Evolutionary conservation across 2,888 invertebrate species (phyloP).

Genomic region (Rhogogaster chlorosoma): DNA sequence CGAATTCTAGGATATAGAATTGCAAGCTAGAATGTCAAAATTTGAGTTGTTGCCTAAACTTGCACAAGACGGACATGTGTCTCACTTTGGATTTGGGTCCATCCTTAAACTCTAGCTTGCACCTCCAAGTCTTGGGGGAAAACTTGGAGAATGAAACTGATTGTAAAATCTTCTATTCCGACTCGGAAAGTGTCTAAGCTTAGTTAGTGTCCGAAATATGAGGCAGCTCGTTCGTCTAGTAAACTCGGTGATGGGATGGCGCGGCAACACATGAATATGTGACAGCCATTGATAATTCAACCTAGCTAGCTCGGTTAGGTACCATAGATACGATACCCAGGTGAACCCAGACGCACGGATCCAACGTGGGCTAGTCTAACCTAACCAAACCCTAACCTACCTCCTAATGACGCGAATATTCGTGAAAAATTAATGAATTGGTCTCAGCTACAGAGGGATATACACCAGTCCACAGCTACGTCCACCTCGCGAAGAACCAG

Average conservation of each 20-base stretch:
- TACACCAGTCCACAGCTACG: neutral
- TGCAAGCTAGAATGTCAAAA: no score
- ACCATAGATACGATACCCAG: slow-evolving; percentile 17
- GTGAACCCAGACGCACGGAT: neutral
- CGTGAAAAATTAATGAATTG: slow-evolving; percentile 63
- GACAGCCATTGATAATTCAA: slow-evolving; percentile 74
- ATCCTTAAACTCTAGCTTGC: no score
- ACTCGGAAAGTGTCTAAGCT: neutral
- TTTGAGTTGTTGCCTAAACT: no score
- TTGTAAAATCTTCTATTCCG: no score
- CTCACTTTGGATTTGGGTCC: no score
- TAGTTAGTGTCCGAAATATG: neutral
- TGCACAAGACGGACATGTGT: no score
- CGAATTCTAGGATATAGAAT: no score
- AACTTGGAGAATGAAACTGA: no score
- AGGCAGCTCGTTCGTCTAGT: no score
- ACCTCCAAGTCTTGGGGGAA: no score
- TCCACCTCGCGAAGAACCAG: neutral
- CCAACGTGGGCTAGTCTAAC: slow-evolving; percentile 55
- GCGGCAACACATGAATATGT: slow-evolving; percentile 68
- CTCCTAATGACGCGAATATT: slow-evolving; percentile 61
- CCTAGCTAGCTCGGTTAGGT: slow-evolving; percentile 55
- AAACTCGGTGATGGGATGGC: slow-evolving; percentile 58
- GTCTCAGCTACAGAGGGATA: slow-evolving; percentile 29
- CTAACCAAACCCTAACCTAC: slow-evolving; percentile 60